Evolutionary conservation across 2,888 invertebrate species (phyloP).

Genomic region (Ceraclea dissimilis): DNA sequence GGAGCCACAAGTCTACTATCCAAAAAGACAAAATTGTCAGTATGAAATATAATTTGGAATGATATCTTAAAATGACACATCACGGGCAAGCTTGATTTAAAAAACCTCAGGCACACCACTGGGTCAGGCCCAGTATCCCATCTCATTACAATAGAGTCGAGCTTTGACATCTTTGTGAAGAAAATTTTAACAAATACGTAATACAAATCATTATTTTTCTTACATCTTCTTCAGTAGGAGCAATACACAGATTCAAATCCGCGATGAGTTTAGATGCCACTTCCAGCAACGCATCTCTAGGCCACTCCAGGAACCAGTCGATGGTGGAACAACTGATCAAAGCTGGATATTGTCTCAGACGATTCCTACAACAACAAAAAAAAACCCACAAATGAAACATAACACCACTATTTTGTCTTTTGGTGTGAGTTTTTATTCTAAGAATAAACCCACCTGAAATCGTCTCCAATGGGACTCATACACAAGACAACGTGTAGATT

Average conservation of each 20-base stretch:
- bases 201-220: neutral
- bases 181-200: too few relatives aligned
- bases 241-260: slow-evolving; percentile 62
- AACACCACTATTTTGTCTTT: too few relatives aligned
- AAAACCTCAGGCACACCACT: too few relatives aligned
- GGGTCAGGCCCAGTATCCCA: too few relatives aligned
- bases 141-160: too few relatives aligned
- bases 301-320: slow-evolving; percentile 89
- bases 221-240: slow-evolving; percentile 51
- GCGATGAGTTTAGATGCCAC: slow-evolving; percentile 76
- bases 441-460: slow-evolving; percentile 63
- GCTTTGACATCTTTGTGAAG: too few relatives aligned
- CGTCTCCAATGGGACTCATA: slow-evolving; percentile 84
- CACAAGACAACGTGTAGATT: slow-evolving; percentile 77
- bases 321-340: slow-evolving; percentile 82
- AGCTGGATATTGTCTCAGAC: slow-evolving; percentile 81
- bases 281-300: slow-evolving; percentile 79
- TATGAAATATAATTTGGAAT: neutral
- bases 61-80: neutral
- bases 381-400: neutral
- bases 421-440: too few relatives aligned
- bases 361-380: slow-evolving; percentile 47
- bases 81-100: too few relatives aligned
- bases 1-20: too few relatives aligned
- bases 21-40: neutral